phyloP scores from a whole-genome alignment of 2,113 vertebrate species.

The Poecilia latipinna region DNA sequence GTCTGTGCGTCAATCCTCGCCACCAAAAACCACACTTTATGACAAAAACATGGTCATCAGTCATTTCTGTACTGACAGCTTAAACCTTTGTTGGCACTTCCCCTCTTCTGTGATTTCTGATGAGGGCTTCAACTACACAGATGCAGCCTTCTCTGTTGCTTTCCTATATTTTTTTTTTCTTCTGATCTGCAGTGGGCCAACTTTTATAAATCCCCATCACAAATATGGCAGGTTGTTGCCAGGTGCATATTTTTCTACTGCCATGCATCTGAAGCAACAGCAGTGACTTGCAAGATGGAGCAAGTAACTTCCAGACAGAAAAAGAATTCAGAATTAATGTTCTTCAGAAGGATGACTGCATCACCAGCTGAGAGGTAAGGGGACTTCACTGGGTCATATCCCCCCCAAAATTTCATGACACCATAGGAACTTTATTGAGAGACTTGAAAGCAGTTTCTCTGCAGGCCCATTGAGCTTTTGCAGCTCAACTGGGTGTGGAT shows the following conservation, averaged over 20 bases:
- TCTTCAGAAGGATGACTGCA: conserved; percentile 6
- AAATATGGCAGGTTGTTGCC: not conserved
- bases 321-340: conserved; percentile 1
- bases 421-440: conserved; percentile 1
- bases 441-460: not conserved
- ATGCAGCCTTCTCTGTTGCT: conserved; percentile 2
- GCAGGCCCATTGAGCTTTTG: conserved; percentile 2
- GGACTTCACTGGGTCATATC: not conserved
- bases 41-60: not conserved
- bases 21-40: too few relatives aligned
- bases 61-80: not conserved
- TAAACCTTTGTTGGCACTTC: conserved; percentile 1
- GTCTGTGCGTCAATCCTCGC: too few relatives aligned
- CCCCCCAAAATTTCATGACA: not conserved
- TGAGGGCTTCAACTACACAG: not conserved
- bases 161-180: not conserved
- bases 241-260: not conserved
- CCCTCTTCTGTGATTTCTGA: not conserved
- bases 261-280: conserved; percentile 1
- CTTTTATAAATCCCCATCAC: not conserved
- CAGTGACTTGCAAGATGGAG: not conserved
- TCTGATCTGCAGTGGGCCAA: not conserved
- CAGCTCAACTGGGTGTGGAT: not conserved
- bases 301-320: not conserved
- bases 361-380: not conserved